These are phyloP conservation scores for Hirundo rustica DNA, from an alignment of 2,797 vertebrate species.

Conservation along the genomic window DNA sequence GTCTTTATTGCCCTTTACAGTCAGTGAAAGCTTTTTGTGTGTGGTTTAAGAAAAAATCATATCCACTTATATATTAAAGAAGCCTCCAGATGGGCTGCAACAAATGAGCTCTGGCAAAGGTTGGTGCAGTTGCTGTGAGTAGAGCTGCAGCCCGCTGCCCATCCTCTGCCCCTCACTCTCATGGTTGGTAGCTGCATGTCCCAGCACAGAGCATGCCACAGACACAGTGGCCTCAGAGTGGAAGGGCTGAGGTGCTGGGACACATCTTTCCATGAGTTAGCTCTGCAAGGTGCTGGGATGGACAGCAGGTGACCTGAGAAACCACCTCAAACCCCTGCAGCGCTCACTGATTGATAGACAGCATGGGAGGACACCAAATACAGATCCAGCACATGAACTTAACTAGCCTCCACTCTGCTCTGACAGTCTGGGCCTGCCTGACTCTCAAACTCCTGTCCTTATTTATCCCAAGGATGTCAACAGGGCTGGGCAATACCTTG, in stretches of 20 bases:
- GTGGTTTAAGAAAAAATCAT: not conserved
- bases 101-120: not conserved
- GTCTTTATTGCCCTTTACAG: not conserved
- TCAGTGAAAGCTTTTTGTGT: not conserved
- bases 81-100: not conserved
- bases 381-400: not conserved
- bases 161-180: not conserved
- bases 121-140: not conserved
- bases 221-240: not conserved
- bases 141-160: not conserved
- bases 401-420: not conserved
- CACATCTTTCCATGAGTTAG: not conserved
- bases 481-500: not conserved
- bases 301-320: not conserved
- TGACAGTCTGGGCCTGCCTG: not conserved
- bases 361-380: not conserved
- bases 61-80: not conserved
- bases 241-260: not conserved
- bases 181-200: not conserved
- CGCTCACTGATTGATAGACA: not conserved
- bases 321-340: not conserved
- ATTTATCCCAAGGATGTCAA: not conserved
- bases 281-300: not conserved
- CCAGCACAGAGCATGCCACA: not conserved
- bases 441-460: not conserved